These are phyloP conservation scores for Tetraneura akinire DNA, from an alignment of 1,140 invertebrate genomes.

Conservation along the genomic window DNA sequence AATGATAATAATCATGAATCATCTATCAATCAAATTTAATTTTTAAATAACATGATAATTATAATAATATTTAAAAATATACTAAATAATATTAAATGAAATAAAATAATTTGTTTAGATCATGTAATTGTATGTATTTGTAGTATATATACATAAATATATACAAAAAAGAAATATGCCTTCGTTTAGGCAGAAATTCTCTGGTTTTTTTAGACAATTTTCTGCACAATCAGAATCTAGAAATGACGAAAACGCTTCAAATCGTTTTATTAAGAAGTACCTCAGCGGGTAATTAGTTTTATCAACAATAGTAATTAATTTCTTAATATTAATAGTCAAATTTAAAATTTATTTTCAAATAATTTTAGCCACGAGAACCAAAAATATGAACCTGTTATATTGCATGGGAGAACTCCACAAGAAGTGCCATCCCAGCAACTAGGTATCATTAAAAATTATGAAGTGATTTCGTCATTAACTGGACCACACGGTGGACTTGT, in stretches of 20 bases:
- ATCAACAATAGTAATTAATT: not conserved
- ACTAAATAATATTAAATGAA: not conserved
- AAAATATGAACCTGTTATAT: conserved; percentile 64
- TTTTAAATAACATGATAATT: no score
- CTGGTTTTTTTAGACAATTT: conserved; percentile 73
- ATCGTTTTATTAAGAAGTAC: conserved; percentile 74
- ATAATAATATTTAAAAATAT: no score
- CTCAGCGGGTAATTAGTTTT: conserved; percentile 67
- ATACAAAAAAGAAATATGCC: conserved; percentile 63
- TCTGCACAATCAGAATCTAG: conserved; percentile 63
- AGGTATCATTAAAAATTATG: conserved; percentile 60
- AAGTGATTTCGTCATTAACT: conserved; percentile 69
- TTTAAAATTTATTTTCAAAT: conserved; percentile 26
- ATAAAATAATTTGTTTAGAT: not conserved
- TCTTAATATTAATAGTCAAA: not conserved
- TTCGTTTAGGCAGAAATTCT: conserved; percentile 72
- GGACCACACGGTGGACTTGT: conserved; percentile 78
- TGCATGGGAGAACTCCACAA: conserved; percentile 68
- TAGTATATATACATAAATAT: no score
- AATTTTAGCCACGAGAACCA: conserved; percentile 34
- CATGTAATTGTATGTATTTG: not conserved
- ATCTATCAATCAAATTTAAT: no score
- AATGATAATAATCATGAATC: no score
- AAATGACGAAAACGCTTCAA: conserved; percentile 64
- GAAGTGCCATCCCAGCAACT: conserved; percentile 67